Conservation (phyloP, 64 coral and sea anemone species). For the Orbicella faveolata region DNA sequence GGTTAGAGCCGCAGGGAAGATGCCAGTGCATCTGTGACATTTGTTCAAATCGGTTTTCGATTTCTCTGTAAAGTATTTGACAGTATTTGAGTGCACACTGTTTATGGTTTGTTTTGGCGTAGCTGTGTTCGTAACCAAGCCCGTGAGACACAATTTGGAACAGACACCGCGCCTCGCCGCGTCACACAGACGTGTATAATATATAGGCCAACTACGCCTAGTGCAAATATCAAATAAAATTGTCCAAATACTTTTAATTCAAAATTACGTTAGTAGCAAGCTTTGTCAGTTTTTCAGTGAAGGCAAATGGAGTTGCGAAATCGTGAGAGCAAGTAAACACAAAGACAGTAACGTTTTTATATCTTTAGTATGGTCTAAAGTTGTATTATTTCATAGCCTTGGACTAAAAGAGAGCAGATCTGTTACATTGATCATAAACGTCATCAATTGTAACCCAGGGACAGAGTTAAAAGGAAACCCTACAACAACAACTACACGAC, state of each 20-base stretch:
- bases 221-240: not conserved
- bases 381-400: no score
- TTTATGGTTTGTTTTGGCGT: conserved; percentile 26
- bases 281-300: no score
- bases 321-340: no score
- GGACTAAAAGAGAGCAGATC: no score
- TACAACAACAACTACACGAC: no score
- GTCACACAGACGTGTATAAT: not conserved
- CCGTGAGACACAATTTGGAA: not conserved
- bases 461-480: no score
- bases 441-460: no score
- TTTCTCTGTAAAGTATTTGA: not conserved
- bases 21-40: not conserved
- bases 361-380: no score
- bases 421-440: no score
- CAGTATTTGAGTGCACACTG: not conserved
- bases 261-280: not conserved
- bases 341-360: no score
- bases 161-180: not conserved
- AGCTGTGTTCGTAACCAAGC: not conserved
- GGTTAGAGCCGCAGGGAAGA: not conserved
- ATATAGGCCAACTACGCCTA: not conserved
- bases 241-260: not conserved
- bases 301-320: no score
- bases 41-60: not conserved